These are phyloP conservation scores for Diarsia mendica DNA, from an alignment of 2,888 invertebrate species.

Conservation along the genomic window DNA sequence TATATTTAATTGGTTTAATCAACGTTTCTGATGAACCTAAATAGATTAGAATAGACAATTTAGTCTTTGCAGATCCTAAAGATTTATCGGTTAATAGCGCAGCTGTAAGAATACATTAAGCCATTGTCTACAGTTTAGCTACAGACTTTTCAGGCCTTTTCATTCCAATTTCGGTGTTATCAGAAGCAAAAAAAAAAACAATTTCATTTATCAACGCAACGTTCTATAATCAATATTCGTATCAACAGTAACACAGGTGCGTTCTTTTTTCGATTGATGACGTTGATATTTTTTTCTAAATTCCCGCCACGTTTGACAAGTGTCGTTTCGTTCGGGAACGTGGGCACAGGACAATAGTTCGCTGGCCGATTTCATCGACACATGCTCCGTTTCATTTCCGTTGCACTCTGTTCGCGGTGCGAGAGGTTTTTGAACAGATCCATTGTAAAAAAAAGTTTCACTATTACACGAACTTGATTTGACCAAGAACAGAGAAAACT, in stretches of 20 bases:
- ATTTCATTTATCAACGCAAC: not conserved
- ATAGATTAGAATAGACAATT: conserved; percentile 12
- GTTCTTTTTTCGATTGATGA: conserved; percentile 60
- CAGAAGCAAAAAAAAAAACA: conserved; percentile 6
- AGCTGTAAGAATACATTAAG: not conserved
- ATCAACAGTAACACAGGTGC: conserved; percentile 64
- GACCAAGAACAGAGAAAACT: conserved; percentile 74
- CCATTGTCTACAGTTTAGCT: not conserved
- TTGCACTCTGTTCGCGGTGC: conserved; percentile 80
- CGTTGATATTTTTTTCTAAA: conserved; percentile 72
- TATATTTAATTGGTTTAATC: not conserved
- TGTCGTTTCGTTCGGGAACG: conserved; percentile 75
- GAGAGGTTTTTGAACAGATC: conserved; percentile 81
- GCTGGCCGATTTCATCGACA: conserved; percentile 83
- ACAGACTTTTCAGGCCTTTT: not conserved
- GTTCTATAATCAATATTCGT: conserved; percentile 39
- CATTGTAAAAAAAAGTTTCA: conserved; percentile 87
- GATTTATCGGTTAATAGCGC: not conserved
- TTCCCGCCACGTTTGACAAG: conserved; percentile 80
- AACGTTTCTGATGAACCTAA: not conserved
- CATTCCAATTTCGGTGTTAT: conserved; percentile 1
- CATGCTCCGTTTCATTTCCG: conserved; percentile 86
- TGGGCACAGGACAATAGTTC: conserved; percentile 77
- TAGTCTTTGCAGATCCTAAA: not conserved
- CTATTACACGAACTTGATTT: conserved; percentile 89